These are phyloP conservation scores for Amblyjoppa fuscipennis DNA, from an alignment of 2,888 invertebrate genomes.

Conservation along the genomic window DNA sequence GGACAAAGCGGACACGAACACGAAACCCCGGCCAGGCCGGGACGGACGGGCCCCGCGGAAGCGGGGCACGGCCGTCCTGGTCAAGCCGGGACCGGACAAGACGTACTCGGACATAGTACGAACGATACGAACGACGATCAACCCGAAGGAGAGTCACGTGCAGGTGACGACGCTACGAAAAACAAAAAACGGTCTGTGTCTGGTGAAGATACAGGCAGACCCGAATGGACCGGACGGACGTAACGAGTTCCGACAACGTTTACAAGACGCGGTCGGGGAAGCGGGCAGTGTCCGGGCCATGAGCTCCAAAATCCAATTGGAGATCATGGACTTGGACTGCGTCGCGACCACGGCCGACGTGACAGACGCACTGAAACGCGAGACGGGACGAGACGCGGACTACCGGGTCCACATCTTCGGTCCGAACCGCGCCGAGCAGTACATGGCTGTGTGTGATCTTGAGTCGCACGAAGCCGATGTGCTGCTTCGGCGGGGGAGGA, in stretches of 20 bases:
- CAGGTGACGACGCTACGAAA: conserved; percentile 53
- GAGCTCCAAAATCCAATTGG: conserved; percentile 8
- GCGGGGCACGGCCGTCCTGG: conserved; percentile 37
- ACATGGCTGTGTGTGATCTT: conserved; percentile 59
- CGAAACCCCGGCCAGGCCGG: too few relatives aligned
- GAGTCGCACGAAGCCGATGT: conserved; percentile 45
- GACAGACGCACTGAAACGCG: neutral
- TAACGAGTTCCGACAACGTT: too few relatives aligned
- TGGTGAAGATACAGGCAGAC: conserved; percentile 51
- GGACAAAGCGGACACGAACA: too few relatives aligned
- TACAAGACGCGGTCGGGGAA: conserved; percentile 47
- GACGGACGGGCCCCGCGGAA: too few relatives aligned
- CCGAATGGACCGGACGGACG: conserved; percentile 38
- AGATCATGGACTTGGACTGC: too few relatives aligned
- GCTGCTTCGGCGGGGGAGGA: conserved; percentile 55
- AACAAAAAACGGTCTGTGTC: conserved; percentile 60
- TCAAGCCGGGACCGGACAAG: conserved; percentile 47
- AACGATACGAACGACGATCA: conserved; percentile 13
- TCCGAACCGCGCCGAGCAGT: conserved; percentile 57
- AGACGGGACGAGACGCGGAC: conserved; percentile 52
- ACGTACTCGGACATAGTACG: conserved; percentile 55
- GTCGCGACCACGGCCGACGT: too few relatives aligned
- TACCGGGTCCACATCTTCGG: conserved; percentile 55
- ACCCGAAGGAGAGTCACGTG: conserved; percentile 47
- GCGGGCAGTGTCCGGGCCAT: conserved; percentile 39